phyloP scores from a whole-genome alignment of 2,797 vertebrate species.

The Megaceryle alcyon region DNA sequence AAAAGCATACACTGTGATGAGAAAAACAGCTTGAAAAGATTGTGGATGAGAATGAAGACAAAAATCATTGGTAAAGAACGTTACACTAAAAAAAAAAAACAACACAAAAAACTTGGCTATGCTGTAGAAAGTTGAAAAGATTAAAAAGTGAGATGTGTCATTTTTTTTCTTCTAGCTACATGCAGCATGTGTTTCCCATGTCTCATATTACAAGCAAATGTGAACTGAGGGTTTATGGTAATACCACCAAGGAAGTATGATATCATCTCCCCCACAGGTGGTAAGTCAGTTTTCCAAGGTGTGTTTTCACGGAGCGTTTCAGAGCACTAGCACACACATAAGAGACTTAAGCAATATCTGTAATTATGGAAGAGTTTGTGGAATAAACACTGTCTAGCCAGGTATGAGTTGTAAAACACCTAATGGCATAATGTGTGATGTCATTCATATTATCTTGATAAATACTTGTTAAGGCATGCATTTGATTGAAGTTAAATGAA shows the following conservation, averaged over 20 bases:
- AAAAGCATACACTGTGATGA: not conserved
- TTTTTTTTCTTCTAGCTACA: conserved; percentile 44
- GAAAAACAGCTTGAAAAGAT: not conserved
- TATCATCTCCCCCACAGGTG: conserved; percentile 61
- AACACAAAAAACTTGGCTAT: not conserved
- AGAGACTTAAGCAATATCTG: conserved; percentile 41
- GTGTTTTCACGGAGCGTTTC: not conserved
- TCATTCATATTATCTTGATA: conserved; percentile 57
- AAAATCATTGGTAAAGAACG: not conserved
- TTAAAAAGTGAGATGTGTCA: conserved; percentile 49
- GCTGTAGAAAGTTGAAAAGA: not conserved
- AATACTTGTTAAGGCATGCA: conserved; percentile 40
- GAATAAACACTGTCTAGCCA: conserved; percentile 72
- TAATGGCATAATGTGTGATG: conserved; percentile 49
- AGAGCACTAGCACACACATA: conserved; percentile 5
- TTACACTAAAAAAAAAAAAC: not conserved
- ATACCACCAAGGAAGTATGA: conserved; percentile 68
- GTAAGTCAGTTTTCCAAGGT: conserved; percentile 55
- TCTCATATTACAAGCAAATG: conserved; percentile 56
- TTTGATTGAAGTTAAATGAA: conserved; percentile 55
- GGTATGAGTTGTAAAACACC: conserved; percentile 57
- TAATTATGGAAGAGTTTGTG: conserved; percentile 48
- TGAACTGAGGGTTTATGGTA: conserved; percentile 39
- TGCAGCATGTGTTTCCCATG: conserved; percentile 43
- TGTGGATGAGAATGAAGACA: not conserved